These are phyloP conservation scores for Pygoscelis antarcticus DNA, from an alignment of 2,113 vertebrate genomes.

Conservation along the genomic window DNA sequence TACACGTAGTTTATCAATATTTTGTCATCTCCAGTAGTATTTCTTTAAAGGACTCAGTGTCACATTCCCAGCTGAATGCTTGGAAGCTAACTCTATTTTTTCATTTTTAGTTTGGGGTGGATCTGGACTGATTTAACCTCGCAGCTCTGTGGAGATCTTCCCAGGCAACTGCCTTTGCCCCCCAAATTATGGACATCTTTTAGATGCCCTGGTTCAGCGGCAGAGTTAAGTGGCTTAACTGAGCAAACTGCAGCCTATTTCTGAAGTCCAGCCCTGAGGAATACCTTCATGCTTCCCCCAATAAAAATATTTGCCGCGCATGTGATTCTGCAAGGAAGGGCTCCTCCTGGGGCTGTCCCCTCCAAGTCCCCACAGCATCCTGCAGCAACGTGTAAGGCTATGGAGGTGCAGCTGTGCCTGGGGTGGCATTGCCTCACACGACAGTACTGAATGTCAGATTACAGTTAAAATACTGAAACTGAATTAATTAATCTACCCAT, in stretches of 20 bases:
- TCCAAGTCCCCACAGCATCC: background rate
- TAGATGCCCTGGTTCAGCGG: background rate
- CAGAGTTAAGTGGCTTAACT: background rate
- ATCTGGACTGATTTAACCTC: background rate
- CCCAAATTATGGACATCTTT: background rate
- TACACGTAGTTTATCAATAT: background rate
- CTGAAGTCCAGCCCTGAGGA: background rate
- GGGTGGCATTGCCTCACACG: background rate
- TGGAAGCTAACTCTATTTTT: background rate
- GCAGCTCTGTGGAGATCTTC: background rate
- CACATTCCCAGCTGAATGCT: background rate
- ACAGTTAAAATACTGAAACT: background rate
- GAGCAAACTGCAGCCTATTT: background rate
- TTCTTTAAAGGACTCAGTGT: background rate
- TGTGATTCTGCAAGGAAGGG: background rate
- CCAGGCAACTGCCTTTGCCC: background rate
- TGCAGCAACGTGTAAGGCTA: fast-evolving
- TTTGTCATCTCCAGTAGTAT: background rate
- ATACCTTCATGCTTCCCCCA: background rate
- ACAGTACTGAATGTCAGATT: background rate
- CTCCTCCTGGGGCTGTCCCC: background rate
- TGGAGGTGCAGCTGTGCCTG: background rate
- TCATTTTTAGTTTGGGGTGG: background rate
- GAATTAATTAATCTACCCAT: background rate
- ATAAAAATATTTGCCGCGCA: fast-evolving